Conservation (phyloP, 2,888 invertebrate genomes). For the Crocallis elinguaria region DNA sequence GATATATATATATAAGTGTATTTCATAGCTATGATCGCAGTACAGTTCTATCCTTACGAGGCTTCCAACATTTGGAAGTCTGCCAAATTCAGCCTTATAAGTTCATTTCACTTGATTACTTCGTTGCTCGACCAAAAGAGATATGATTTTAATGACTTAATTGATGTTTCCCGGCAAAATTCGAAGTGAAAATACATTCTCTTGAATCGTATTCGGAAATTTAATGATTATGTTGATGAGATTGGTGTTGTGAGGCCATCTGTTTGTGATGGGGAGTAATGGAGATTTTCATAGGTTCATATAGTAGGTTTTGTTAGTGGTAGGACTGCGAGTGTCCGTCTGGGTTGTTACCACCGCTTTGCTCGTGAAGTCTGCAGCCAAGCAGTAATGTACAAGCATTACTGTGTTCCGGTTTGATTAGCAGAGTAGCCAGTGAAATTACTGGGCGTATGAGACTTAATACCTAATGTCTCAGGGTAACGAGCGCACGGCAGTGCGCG, state of each 20-base stretch:
- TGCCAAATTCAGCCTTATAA: constrained; percentile 54
- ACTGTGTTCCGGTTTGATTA: too few species aligned
- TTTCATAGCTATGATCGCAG: not conserved
- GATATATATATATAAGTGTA: too few species aligned
- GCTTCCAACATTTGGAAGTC: constrained; percentile 45
- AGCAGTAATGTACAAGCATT: too few species aligned
- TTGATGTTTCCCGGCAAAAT: constrained; percentile 48
- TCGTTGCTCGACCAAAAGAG: constrained; percentile 58
- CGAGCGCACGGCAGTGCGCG: too few species aligned
- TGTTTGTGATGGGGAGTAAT: not conserved
- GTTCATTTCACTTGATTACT: constrained; percentile 60
- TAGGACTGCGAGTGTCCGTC: too few species aligned
- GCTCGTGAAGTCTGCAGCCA: too few species aligned
- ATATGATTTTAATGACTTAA: constrained; percentile 59
- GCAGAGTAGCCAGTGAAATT: too few species aligned
- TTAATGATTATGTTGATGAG: constrained; percentile 5
- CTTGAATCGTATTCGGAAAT: constrained; percentile 13
- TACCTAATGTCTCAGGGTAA: too few species aligned
- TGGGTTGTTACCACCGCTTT: too few species aligned
- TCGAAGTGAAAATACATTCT: constrained; percentile 26
- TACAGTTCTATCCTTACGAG: constrained; percentile 21
- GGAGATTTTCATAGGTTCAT: not conserved
- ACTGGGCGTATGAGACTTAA: too few species aligned
- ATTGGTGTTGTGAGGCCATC: not conserved
- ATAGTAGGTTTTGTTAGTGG: too few species aligned